Conservation (phyloP, 2,888 invertebrate species). For the Noctua janthe region DNA sequence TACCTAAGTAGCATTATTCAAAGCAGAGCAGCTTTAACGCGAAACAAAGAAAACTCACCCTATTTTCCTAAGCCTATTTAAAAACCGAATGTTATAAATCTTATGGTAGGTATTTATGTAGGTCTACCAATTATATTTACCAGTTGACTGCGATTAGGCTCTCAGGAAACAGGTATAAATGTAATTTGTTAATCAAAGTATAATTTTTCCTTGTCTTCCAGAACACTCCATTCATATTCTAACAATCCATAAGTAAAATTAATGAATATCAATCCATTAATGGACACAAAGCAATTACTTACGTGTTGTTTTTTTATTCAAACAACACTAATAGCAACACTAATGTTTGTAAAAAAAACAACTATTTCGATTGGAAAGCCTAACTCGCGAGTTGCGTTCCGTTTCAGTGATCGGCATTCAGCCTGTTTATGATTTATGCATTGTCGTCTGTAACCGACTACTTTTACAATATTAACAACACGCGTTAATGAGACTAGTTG, state of each 20-base stretch:
- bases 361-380: constrained; percentile 83
- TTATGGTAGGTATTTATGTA: neutral
- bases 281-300: constrained; percentile 20
- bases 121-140: neutral
- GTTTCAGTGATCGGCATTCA: constrained; percentile 82
- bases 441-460: constrained; percentile 67
- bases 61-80: neutral
- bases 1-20: neutral
- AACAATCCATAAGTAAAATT: neutral
- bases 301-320: constrained; percentile 37
- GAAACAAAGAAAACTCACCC: neutral
- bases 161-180: constrained; percentile 10
- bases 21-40: constrained; percentile 8
- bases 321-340: too few relatives aligned
- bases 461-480: constrained; percentile 73
- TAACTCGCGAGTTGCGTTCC: constrained; percentile 80
- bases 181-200: neutral
- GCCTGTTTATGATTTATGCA: constrained; percentile 77
- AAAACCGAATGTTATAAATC: neutral
- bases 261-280: constrained; percentile 11
- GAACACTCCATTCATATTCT: neutral
- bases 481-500: constrained; percentile 37
- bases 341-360: constrained; percentile 65
- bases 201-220: neutral
- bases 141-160: neutral